These are phyloP conservation scores for Callaeas wilsoni DNA, from an alignment of 2,113 vertebrate species.

Conservation along the genomic window DNA sequence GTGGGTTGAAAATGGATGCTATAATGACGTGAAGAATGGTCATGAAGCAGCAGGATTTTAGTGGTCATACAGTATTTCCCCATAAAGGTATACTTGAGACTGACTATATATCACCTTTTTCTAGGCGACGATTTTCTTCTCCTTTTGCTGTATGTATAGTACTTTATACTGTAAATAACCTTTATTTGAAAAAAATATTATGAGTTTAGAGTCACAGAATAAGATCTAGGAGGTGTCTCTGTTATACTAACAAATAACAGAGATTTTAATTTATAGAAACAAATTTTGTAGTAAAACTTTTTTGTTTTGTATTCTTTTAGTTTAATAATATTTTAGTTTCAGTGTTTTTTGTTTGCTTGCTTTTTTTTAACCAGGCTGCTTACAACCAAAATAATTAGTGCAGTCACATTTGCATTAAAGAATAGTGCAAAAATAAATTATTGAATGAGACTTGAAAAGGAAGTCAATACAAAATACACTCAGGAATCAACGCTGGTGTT, in stretches of 20 bases:
- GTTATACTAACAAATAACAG: background rate
- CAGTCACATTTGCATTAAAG: background rate
- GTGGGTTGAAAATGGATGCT: background rate
- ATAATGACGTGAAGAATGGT: background rate
- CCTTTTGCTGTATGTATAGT: background rate
- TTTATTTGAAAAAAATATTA: background rate
- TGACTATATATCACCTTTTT: background rate
- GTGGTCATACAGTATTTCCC: background rate
- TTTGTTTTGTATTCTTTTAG: background rate
- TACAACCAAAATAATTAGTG: background rate
- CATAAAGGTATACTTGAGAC: background rate
- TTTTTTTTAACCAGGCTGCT: background rate
- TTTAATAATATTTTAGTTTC: background rate
- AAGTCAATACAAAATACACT: conserved; percentile 6
- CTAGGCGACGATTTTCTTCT: accelerated
- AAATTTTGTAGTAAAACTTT: background rate
- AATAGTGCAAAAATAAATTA: background rate
- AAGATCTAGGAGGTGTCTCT: background rate
- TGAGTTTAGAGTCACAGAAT: background rate
- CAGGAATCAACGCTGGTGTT: conserved; percentile 31
- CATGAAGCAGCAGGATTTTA: background rate
- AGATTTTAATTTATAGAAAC: background rate
- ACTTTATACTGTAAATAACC: background rate
- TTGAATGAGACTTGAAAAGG: background rate
- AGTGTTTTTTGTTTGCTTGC: background rate